Conservation (phyloP, 2,797 vertebrate species). For the Alca torda region DNA sequence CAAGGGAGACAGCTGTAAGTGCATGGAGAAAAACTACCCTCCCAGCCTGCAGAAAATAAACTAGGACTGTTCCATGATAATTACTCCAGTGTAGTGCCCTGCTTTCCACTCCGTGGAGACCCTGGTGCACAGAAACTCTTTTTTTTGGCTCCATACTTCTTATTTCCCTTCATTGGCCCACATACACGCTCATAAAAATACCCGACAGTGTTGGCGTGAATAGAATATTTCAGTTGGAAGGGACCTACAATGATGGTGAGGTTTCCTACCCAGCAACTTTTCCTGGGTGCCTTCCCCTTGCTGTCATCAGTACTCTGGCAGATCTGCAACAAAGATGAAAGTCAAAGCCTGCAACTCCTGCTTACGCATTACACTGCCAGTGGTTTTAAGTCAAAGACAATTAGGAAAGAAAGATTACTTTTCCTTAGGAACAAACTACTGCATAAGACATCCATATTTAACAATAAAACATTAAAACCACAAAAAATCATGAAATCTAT, state of each 20-base stretch:
- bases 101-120: not conserved
- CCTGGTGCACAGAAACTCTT: not conserved
- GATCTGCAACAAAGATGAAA: not conserved
- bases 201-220: not conserved
- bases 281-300: not conserved
- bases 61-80: not conserved
- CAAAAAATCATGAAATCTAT: not conserved
- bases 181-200: not conserved
- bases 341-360: not conserved
- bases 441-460: not conserved
- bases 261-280: not conserved
- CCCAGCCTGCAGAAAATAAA: not conserved
- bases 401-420: not conserved
- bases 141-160: not conserved
- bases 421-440: not conserved
- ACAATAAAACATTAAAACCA: not conserved
- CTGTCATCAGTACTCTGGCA: not conserved
- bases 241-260: not conserved
- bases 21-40: not conserved
- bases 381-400: not conserved
- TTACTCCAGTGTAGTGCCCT: not conserved
- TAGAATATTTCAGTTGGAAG: not conserved
- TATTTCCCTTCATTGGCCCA: not conserved
- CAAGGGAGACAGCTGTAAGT: not conserved
- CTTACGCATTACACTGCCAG: not conserved